Conservation (phyloP, 2,113 vertebrate species). For the Tragulus kanchil region DNA sequence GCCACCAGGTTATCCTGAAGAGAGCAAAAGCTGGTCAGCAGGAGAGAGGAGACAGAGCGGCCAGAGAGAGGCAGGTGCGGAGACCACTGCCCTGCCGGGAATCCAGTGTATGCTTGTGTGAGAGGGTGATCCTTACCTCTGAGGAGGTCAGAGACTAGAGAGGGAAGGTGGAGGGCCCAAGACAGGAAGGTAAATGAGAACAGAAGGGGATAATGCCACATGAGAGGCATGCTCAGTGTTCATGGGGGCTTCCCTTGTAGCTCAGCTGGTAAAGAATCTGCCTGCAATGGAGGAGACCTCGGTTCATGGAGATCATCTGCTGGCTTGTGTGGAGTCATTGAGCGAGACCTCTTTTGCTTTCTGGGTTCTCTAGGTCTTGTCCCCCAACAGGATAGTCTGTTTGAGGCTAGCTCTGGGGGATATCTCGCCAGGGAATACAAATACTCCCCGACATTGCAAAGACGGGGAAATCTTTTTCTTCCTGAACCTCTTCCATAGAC, state of each 20-base stretch:
- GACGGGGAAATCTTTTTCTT: not conserved
- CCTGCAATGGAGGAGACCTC: too few relatives aligned
- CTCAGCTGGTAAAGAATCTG: too few relatives aligned
- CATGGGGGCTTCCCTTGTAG: too few relatives aligned
- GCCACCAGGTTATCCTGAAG: constrained; percentile 89
- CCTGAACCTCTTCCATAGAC: not conserved
- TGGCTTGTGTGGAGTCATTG: not conserved
- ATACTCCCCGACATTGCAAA: not conserved
- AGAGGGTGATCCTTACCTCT: not conserved
- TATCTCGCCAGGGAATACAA: not conserved
- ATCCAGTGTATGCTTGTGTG: too few relatives aligned
- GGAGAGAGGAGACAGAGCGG: not conserved
- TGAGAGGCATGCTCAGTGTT: not conserved
- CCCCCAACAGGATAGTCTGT: not conserved
- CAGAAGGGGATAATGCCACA: fast-evolving
- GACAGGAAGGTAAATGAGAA: not conserved
- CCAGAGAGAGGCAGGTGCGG: not conserved
- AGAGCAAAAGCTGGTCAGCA: not conserved
- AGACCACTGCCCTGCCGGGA: fast-evolving
- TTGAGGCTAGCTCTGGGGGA: not conserved
- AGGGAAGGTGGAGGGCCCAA: not conserved
- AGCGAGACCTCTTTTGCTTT: not conserved
- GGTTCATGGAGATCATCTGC: not conserved
- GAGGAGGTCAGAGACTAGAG: not conserved
- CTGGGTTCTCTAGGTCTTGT: not conserved